Evolutionary conservation across 1,140 invertebrate species (phyloP).

Genomic region (Triops cancriformis): DNA sequence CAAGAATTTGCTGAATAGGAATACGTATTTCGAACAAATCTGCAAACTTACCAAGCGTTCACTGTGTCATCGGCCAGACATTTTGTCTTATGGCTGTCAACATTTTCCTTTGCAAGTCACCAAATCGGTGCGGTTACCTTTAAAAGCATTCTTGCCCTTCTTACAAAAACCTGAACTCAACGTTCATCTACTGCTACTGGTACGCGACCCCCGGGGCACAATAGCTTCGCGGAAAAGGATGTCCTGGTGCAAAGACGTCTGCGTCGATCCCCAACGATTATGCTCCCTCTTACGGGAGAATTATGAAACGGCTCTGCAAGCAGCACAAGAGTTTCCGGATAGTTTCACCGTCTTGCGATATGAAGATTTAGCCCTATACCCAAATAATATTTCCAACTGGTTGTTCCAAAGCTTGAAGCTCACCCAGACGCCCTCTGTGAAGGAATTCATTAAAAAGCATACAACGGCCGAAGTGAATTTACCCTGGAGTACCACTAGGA

Average conservation of each 20-base stretch:
- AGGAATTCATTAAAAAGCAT: conserved; percentile 25
- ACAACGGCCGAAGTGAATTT: neutral
- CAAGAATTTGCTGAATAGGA: neutral
- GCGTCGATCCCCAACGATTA: neutral
- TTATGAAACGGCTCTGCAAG: neutral
- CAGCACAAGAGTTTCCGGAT: neutral
- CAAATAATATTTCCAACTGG: neutral
- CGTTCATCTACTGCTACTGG: neutral
- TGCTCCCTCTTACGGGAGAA: neutral
- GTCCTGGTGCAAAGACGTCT: neutral
- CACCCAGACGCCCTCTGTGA: conserved; percentile 25
- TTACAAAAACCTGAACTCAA: neutral
- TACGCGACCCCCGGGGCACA: conserved; percentile 15
- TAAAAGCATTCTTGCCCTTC: neutral
- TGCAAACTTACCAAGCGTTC: neutral
- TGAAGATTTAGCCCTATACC: neutral
- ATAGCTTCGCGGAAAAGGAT: neutral
- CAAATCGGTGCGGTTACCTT: neutral
- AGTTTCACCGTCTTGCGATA: neutral
- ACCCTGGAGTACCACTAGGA: neutral
- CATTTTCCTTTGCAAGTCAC: conserved; percentile 12
- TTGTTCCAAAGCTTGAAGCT: neutral
- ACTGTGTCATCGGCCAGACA: neutral
- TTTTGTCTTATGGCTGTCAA: neutral
- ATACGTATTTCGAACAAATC: neutral